Percentiles rank a stretch among this genome's conserved stretches.
phyloP scores from a whole-genome alignment of 2,113 vertebrate species.

The Euleptes europaea region DNA sequence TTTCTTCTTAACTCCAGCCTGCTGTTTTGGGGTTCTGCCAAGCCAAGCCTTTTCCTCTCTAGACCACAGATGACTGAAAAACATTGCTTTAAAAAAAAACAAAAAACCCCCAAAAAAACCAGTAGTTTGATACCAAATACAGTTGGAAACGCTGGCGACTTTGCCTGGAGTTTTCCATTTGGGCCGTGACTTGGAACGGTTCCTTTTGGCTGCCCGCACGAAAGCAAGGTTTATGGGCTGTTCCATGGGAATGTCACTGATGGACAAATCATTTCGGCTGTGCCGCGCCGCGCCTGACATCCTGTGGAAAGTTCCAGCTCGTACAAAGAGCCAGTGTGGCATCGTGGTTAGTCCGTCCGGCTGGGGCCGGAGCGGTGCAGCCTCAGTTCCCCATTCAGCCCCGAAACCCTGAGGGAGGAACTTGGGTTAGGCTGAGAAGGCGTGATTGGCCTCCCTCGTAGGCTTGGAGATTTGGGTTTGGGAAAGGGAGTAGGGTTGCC shows the following conservation, averaged over 20 bases:
- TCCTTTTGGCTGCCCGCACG: neutral
- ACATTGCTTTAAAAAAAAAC: no score
- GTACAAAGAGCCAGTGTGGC: neutral
- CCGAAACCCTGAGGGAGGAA: no score
- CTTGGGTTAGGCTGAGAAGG: no score
- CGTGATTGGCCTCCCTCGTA: no score
- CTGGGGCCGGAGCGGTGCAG: no score
- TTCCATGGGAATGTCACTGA: neutral
- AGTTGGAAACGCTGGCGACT: neutral
- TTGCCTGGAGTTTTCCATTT: neutral
- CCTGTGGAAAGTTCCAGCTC: neutral
- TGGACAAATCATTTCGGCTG: neutral
- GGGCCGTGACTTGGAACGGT: constrained; percentile 13
- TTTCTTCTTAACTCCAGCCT: neutral
- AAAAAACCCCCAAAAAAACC: neutral
- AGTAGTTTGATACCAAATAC: neutral
- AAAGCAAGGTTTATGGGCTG: neutral
- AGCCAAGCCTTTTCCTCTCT: neutral
- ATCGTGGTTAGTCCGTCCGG: no score
- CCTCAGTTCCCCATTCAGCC: no score
- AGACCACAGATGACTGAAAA: neutral
- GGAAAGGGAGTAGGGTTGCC: no score
- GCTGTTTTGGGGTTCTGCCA: neutral
- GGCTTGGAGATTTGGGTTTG: no score
- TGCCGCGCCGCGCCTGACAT: neutral